Conservation (phyloP, 2,113 vertebrate species). For the Rhynchomys soricoides region DNA sequence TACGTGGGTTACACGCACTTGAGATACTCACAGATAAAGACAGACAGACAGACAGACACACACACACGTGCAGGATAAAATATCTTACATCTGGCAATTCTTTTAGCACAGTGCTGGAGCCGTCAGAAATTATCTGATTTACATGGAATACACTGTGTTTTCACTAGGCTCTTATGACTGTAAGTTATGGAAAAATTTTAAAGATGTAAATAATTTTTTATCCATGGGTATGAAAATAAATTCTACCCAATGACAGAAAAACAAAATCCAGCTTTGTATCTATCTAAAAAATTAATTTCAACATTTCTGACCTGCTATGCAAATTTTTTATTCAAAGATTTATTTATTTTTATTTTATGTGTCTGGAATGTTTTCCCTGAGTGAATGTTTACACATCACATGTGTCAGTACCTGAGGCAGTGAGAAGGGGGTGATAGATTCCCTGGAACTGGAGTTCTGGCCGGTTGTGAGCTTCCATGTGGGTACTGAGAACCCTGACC, state of each 20-base stretch:
- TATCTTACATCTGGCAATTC: neutral
- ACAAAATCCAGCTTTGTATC: neutral
- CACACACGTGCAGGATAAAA: neutral
- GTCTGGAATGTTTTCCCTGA: neutral
- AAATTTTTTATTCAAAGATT: neutral
- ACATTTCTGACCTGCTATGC: neutral
- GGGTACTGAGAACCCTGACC: neutral
- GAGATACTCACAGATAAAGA: too few relatives aligned
- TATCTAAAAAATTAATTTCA: neutral
- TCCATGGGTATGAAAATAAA: neutral
- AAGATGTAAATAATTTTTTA: constrained; percentile 5
- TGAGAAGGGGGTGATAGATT: neutral
- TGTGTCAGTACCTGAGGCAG: neutral
- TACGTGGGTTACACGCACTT: neutral
- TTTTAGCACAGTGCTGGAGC: neutral
- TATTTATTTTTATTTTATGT: neutral
- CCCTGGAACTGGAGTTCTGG: neutral
- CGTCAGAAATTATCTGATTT: neutral
- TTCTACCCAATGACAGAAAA: neutral
- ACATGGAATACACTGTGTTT: neutral
- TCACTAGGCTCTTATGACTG: neutral
- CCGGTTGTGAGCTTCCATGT: neutral
- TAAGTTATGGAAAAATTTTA: neutral
- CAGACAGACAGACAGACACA: neutral
- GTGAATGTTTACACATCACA: neutral